phyloP scores from a whole-genome alignment of 2,113 vertebrate genomes.

The Cyrtonyx montezumae region DNA sequence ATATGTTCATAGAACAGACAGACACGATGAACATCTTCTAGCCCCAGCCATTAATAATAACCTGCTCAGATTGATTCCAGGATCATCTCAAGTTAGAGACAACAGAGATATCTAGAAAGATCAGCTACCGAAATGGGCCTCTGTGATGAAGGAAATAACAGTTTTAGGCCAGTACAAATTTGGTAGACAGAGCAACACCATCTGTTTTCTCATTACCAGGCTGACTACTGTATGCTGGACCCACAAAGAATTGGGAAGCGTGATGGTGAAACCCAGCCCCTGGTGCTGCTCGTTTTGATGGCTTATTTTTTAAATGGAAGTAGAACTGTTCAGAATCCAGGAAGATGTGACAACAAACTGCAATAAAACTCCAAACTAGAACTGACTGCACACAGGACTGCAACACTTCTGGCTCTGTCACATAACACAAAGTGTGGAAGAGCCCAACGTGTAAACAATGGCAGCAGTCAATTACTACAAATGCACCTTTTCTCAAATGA shows the following conservation, averaged over 20 bases:
- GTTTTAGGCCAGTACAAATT: not conserved
- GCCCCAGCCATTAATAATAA: not conserved
- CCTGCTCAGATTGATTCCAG: not conserved
- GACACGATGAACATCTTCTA: not conserved
- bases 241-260: not conserved
- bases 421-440: accelerated
- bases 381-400: accelerated
- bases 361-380: not conserved
- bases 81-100: not conserved
- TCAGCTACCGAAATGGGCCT: not conserved
- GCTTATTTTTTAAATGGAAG: accelerated
- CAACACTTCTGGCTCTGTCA: not conserved
- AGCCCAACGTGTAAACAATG: accelerated
- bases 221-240: not conserved
- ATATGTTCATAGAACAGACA: not conserved
- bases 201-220: not conserved
- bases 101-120: not conserved
- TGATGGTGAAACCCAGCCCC: not conserved
- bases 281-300: not conserved
- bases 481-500: slow-evolving; percentile 84
- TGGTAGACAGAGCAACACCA: not conserved
- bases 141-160: not conserved
- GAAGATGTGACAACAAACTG: no score
- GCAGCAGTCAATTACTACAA: not conserved
- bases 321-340: not conserved